Evolutionary conservation across 2,888 invertebrate genomes (phyloP).

Genomic region (Ochlodes sylvanus): DNA sequence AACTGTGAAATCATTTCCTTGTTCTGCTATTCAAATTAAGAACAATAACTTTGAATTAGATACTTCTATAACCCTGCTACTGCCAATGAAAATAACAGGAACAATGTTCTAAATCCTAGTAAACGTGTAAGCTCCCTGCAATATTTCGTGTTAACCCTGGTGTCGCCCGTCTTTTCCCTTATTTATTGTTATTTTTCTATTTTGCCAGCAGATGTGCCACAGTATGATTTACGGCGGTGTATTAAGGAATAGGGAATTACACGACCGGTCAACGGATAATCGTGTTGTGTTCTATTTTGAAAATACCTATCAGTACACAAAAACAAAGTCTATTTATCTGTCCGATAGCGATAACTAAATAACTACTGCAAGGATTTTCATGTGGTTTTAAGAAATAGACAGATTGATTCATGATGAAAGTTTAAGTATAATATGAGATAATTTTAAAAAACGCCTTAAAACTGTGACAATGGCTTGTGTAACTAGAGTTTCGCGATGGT

Average conservation of each 20-base stretch:
- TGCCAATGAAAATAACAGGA: background rate
- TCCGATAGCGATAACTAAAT: too few species aligned
- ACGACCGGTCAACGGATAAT: slow-evolving; percentile 52
- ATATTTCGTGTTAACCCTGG: slow-evolving; percentile 60
- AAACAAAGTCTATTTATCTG: too few species aligned
- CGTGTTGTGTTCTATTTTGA: slow-evolving; percentile 41
- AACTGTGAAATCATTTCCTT: too few species aligned
- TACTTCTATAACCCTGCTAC: background rate
- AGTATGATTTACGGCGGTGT: slow-evolving; percentile 78
- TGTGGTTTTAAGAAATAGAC: background rate
- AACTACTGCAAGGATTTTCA: background rate
- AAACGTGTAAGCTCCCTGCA: slow-evolving; percentile 44
- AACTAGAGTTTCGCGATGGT: too few species aligned
- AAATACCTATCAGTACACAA: background rate
- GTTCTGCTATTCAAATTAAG: background rate
- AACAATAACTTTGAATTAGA: background rate
- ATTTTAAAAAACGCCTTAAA: too few species aligned
- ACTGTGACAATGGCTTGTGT: too few species aligned
- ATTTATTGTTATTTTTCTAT: slow-evolving; percentile 86
- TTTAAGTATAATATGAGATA: too few species aligned
- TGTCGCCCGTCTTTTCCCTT: slow-evolving; percentile 59
- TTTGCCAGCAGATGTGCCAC: slow-evolving; percentile 82
- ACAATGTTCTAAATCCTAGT: slow-evolving; percentile 36
- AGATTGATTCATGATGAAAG: too few species aligned
- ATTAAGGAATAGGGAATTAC: slow-evolving; percentile 77